phyloP scores from a whole-genome alignment of 2,888 invertebrate genomes.

The Melipona beecheii region DNA sequence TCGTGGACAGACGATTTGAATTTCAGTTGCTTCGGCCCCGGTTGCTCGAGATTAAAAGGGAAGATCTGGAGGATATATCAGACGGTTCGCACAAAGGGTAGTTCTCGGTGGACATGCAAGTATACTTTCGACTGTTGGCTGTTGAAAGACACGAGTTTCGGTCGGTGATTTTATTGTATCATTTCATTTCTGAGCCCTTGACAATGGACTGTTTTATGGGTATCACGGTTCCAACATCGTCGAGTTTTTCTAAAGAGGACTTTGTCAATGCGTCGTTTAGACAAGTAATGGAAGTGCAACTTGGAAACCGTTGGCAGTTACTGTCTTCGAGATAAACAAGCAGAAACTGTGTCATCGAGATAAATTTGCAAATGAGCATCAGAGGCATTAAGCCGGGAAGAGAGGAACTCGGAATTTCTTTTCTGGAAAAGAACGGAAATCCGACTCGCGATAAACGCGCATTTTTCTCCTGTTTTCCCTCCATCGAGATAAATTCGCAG shows the following conservation, averaged over 20 bases:
- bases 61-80: neutral
- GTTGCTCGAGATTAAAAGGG: neutral
- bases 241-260: neutral
- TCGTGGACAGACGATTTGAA: neutral
- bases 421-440: neutral
- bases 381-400: neutral
- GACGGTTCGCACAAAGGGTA: neutral
- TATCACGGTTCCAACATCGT: neutral
- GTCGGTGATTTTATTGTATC: neutral
- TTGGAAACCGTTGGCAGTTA: neutral
- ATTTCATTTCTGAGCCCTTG: neutral
- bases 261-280: neutral
- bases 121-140: neutral
- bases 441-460: neutral
- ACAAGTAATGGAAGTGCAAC: neutral
- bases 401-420: neutral
- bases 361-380: neutral
- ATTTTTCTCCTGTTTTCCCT: neutral
- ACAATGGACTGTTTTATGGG: neutral
- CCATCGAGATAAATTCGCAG: neutral
- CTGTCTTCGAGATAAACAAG: neutral
- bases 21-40: neutral
- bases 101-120: neutral
- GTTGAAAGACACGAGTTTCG: neutral
- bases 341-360: neutral